Evolutionary conservation across 1,140 invertebrate genomes (phyloP), one percentile per base, ranked within the genome.

Genomic region (Papilio glaucus): DNA sequence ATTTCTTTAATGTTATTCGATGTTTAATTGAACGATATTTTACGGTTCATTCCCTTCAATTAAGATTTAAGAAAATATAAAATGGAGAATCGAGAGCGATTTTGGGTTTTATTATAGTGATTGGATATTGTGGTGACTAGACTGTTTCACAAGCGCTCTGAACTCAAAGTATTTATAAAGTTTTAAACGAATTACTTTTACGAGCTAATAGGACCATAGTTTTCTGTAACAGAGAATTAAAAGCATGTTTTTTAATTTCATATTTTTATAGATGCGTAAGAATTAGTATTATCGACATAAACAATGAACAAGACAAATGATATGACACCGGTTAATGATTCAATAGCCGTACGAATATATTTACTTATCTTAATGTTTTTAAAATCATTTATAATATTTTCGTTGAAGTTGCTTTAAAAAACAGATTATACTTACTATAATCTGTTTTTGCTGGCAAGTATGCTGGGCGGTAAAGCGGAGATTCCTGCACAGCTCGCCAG

Each of bases 1-100:
- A 57, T 57, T 57, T 26, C 21, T 38, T 38, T 21, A 39, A 65
- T 39, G 62, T 65, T 65, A 62, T 65, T 65, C 62, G 29, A 65
- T 65, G 62, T 65, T 65, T 65, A 65, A 65, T 65, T 65, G 62
- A 65, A 65, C 33, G 33, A 39, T 65, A 65, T 65, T 65, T 41
- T 65, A 41, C 62, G 33, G 62, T 65, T 65, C 62, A 65, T 65
- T 65, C 62, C n/a, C 29, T 39, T 65, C 29, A 65, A 39, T 65
- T 65, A 37, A 37, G 29, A n/a, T 65, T 18, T 18, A 65, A 18
- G 62, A 65, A 65, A 65, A 65, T 65, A 41, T 39, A 38, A 65
- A 65, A 33, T 18, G 33, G 13, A 21, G 9, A 24, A 39, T 63
- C 33, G 29, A 33, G 9, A 15, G n/a, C n/a, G 61, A 63, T 12